Conservation (phyloP, 2,888 invertebrate species). For the Antheraea assamensis region DNA sequence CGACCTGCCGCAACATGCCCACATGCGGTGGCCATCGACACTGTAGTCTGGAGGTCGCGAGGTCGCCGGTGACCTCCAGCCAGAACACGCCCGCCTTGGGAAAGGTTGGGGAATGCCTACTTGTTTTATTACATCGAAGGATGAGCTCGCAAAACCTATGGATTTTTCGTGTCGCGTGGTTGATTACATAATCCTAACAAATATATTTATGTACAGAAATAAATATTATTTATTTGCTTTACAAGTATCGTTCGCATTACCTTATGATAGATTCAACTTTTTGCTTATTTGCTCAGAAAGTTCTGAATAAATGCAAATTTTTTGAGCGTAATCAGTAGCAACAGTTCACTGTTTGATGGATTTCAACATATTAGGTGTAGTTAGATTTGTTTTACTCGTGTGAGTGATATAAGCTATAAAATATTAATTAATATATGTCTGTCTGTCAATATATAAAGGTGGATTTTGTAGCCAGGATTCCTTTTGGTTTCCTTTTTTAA, state of each 20-base stretch:
- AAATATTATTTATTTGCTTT: neutral
- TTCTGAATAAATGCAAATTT: neutral
- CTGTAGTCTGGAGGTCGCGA: constrained; percentile 27
- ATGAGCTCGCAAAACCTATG: constrained; percentile 11
- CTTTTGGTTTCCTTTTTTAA: too few species aligned
- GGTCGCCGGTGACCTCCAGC: constrained; percentile 25
- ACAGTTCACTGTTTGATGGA: too few species aligned
- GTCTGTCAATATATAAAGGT: too few species aligned
- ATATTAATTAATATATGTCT: too few species aligned
- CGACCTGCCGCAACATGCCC: constrained; percentile 19
- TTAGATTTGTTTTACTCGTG: too few species aligned
- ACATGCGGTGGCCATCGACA: constrained; percentile 18
- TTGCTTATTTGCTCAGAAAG: neutral
- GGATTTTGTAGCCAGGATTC: too few species aligned
- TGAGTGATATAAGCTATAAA: too few species aligned
- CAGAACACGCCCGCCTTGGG: constrained; percentile 27
- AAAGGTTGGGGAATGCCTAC: constrained; percentile 25
- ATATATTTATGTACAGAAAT: neutral
- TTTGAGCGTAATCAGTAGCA: neutral
- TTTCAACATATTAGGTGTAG: too few species aligned
- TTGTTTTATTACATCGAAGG: constrained; percentile 16
- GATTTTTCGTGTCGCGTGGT: constrained; percentile 4
- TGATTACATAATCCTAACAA: neutral
- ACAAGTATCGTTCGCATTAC: neutral
- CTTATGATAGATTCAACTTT: neutral